Base-by-base conservation (phyloP, 1,140 invertebrate genomes). In the Eufriesea mexicana region DNA sequence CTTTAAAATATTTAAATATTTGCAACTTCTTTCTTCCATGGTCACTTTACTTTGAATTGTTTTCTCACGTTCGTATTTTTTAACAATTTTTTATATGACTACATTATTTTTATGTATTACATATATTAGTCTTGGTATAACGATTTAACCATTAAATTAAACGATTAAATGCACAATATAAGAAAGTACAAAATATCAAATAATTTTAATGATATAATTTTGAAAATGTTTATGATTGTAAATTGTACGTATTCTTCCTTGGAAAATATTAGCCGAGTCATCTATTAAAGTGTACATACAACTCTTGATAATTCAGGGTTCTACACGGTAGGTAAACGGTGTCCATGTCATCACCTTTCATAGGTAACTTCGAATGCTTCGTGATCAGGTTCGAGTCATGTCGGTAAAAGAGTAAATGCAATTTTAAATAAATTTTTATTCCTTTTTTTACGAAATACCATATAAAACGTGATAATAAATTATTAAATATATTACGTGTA, bases 381-480 rank as follows among this genome's bases (percentile, higher is more conserved):
- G 35, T 2, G 20, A 23, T 5, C 1, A 28, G 10, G 51, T 20
- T 16, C 2, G 5, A 2, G 14, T 16, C 12, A 8, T 6, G 2
- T 28, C 9, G 72, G 18, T 47, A 47, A 10, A 7, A 64, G 0
- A 23, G 7, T 1, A 54, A n/a, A 12, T 2, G 2, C 2, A 9
- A 20, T 5, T 55, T 35, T 4, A 18, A 54, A n/a, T 55, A 35
- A 42, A 72, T 55, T 16, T 35, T 8, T 35, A 20, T 18, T 54
- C 23, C 5, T 45, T 57, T 79, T 18, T 74, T 73, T 74, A 64
- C 10, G 23, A 64, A 73, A 62, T 62, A 7, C 54, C 5, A 23
- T 54, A 25, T n/a, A 79, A 72, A 79, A 61, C 18, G 12, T 42
- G 14, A 42, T 57, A 79, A 84, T 67, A 84, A 79, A 64, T 59